These are phyloP conservation scores for Bucorvus abyssinicus DNA, from an alignment of 2,797 vertebrate genomes.

Conservation along the genomic window DNA sequence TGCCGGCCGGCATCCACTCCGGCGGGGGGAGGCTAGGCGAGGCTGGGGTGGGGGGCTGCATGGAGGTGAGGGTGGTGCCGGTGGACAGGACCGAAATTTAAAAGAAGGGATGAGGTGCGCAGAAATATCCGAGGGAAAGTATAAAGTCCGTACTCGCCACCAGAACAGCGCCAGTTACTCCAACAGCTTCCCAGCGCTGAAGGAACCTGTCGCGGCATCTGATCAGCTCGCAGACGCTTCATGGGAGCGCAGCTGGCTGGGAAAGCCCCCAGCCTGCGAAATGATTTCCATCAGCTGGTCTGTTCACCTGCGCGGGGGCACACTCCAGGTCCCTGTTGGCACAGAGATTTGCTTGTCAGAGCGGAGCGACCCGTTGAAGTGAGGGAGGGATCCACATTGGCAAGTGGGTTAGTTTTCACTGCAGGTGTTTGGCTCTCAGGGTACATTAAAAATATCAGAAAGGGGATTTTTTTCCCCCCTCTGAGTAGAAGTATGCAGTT, in stretches of 20 bases:
- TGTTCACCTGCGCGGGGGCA: fast-evolving
- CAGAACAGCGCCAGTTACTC: neutral
- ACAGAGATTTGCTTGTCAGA: neutral
- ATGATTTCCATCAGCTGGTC: neutral
- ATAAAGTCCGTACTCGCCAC: neutral
- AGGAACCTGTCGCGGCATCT: neutral
- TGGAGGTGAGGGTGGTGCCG: neutral
- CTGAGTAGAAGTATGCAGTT: neutral
- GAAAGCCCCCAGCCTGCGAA: too few relatives aligned
- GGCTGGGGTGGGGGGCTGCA: neutral
- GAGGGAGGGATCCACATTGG: neutral
- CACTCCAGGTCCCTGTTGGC: neutral
- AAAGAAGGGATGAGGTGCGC: too few relatives aligned
- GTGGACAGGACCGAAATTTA: neutral
- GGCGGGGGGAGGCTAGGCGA: neutral
- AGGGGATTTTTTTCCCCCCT: neutral
- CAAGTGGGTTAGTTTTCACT: neutral
- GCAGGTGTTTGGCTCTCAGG: neutral
- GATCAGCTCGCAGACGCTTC: neutral
- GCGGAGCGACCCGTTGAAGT: fast-evolving
- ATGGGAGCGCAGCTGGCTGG: neutral
- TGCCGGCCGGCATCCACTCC: neutral
- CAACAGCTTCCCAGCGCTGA: neutral
- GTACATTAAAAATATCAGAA: neutral
- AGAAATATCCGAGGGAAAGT: neutral